phyloP scores from a whole-genome alignment of 2,888 invertebrate species.

The Drosophila atripex region DNA sequence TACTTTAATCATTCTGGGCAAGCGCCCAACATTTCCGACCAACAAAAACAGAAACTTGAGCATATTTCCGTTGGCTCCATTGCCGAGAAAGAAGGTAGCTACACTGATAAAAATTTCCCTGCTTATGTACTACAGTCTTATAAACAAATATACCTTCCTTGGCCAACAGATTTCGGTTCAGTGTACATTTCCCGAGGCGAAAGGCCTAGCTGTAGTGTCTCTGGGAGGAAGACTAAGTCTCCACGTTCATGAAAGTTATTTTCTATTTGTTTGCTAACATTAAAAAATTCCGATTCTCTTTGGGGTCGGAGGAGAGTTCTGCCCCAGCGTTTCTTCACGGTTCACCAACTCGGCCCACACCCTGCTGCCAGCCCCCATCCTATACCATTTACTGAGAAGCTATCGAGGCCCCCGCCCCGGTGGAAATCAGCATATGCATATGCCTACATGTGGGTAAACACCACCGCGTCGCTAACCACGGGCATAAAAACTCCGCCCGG shows the following conservation, averaged over 20 bases:
- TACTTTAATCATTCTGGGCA: constrained; percentile 66
- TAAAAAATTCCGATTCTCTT: constrained; percentile 34
- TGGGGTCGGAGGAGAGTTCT: constrained; percentile 9
- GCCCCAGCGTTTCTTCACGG: constrained; percentile 58
- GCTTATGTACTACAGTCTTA: not conserved
- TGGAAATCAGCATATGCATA: constrained; percentile 79
- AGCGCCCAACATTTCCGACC: constrained; percentile 63
- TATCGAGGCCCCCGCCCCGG: constrained; percentile 38
- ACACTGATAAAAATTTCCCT: constrained; percentile 16
- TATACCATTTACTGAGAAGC: constrained; percentile 3
- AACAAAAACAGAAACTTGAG: constrained; percentile 54
- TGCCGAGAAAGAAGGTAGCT: constrained; percentile 15
- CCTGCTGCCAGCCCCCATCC: constrained; percentile 35
- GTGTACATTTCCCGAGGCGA: constrained; percentile 4
- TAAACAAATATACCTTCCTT: not conserved
- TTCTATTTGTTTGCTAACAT: constrained; percentile 43
- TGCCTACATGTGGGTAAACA: constrained; percentile 80
- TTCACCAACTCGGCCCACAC: constrained; percentile 58
- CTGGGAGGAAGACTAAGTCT: constrained; percentile 6
- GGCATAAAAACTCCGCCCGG: constrained; percentile 60
- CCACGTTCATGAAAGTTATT: constrained; percentile 27
- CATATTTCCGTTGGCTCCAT: constrained; percentile 57
- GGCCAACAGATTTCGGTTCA: not conserved
- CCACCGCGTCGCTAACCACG: constrained; percentile 77
- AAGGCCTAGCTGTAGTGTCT: constrained; percentile 12